These are phyloP conservation scores for Athene noctua DNA, from an alignment of 2,113 vertebrate species.

Conservation along the genomic window DNA sequence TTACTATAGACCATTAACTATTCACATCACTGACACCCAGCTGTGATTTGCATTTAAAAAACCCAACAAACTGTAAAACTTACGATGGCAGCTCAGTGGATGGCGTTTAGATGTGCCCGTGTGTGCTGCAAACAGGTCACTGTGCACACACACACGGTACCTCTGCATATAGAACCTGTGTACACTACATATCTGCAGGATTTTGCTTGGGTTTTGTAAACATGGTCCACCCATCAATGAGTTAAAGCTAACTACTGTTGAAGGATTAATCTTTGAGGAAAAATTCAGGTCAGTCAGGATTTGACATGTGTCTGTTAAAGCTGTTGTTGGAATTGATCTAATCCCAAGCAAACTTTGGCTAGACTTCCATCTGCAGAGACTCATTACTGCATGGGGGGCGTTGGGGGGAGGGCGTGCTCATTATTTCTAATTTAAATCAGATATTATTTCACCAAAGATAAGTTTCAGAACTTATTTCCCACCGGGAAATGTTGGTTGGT, in stretches of 20 bases:
- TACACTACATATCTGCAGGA: rapidly evolving
- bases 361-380: neutral
- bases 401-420: rapidly evolving
- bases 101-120: rapidly evolving
- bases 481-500: rapidly evolving
- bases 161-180: rapidly evolving
- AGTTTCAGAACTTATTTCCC: neutral
- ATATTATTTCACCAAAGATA: neutral
- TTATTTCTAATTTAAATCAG: neutral
- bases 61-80: neutral
- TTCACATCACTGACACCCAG: rapidly evolving
- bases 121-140: neutral
- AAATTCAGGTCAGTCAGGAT: slow-evolving; percentile 41
- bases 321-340: neutral
- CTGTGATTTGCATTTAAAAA: rapidly evolving
- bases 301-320: slow-evolving; percentile 21
- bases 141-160: rapidly evolving
- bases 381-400: rapidly evolving
- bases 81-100: rapidly evolving
- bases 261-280: slow-evolving; percentile 20
- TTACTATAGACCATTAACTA: neutral
- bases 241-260: neutral
- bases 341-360: neutral
- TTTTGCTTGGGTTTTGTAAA: neutral
- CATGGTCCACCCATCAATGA: rapidly evolving